Evolutionary conservation across 2,888 invertebrate species (phyloP), one percentile per base, ranked within the genome.

Genomic region (Encarsia formosa): DNA sequence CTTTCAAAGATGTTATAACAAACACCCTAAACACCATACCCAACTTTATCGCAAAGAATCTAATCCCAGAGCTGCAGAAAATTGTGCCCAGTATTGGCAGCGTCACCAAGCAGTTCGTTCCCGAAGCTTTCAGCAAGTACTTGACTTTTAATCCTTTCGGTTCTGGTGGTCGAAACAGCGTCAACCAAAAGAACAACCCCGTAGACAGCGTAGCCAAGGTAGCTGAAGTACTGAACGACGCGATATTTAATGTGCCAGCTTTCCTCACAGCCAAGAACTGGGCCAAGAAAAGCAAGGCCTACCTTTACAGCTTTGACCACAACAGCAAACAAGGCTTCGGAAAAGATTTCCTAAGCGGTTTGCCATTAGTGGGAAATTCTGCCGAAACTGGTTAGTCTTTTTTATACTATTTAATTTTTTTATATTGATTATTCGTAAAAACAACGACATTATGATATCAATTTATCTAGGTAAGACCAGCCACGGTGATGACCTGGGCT

Each of bases 261-360:
- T 86, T 84, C 66, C 74, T 87, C 42, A 85, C 84, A 5, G 84
- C 83, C 0, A 77, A 83, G 57, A 77, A 81, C n/a, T 89, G 89
- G 89, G 68, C 76, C 0, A 81, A 83, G 54, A 72, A 76, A 40
- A 80, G 82, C 0, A 79, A 83, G 0, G 80, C 87, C 0, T 88
- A 78, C 66, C 77, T 89, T 46, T 89, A 88, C 69, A 84, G 85
- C 65, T 89, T 89, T 66, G 88, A 89, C 61, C 83, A 88, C 61
- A 74, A 77, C 8, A 84, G 86, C 2, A 81, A 81, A 59, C 76
- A 78, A 19, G 80, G 79, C 52, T 79, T 79, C 55, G 86, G 85
- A 3, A 76, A 78, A 9, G 76, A 79, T 55, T 87, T 88, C 63
- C 69, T 88, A n/a, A 78, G 77, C 6, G 86, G 85, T 2, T 69